A percentile compares a stretch with the other conserved stretches of the same genome.
Conservation (phyloP, 2,113 vertebrate species). For the Anthoscopus minutus region DNA sequence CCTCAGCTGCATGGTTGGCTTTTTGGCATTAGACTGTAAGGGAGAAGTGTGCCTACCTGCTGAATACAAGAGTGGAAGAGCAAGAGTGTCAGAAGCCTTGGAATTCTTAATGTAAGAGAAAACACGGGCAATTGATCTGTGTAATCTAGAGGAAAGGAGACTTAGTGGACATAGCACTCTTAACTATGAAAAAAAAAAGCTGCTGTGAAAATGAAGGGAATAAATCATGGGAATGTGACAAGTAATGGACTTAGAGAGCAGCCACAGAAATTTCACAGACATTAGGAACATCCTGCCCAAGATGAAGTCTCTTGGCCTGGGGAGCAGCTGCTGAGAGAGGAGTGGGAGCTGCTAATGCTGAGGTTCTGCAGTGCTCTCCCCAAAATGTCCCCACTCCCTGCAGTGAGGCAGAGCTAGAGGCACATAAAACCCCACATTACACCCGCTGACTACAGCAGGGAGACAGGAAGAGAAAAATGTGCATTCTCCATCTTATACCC, state of each 20-base stretch:
- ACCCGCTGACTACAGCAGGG: background rate
- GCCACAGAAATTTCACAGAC: background rate
- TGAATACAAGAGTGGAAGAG: background rate
- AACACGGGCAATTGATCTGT: background rate
- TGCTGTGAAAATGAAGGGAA: background rate
- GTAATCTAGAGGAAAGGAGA: background rate
- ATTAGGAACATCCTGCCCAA: background rate
- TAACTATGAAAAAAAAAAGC: background rate
- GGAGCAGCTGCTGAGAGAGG: background rate
- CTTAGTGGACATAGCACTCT: background rate
- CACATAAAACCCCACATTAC: background rate
- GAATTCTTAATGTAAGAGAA: background rate
- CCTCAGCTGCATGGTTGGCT: background rate
- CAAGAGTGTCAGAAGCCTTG: background rate
- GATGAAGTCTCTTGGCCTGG: background rate
- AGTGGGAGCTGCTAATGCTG: background rate
- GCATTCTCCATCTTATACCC: background rate
- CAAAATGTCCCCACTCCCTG: background rate
- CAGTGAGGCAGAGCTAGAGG: background rate
- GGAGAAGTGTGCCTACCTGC: background rate
- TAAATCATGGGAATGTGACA: constrained; percentile 8
- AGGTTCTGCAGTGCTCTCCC: background rate
- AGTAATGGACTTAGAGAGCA: background rate
- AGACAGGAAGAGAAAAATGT: background rate
- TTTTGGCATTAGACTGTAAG: background rate